phyloP scores from a whole-genome alignment of 2,797 vertebrate species.

The Sandelia bainsii region DNA sequence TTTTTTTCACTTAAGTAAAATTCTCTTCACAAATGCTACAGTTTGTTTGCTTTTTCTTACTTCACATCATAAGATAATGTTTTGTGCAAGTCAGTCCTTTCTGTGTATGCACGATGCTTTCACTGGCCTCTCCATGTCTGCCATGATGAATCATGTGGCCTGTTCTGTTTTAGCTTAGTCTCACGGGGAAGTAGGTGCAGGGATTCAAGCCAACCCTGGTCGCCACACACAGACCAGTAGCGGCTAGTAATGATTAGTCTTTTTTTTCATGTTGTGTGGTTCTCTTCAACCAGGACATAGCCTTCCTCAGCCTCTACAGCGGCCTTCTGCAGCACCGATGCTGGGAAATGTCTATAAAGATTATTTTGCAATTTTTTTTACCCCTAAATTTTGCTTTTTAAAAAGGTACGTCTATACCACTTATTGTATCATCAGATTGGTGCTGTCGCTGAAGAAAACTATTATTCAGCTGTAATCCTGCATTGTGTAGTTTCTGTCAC shows the following conservation, averaged over 20 bases:
- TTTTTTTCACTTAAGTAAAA: background rate
- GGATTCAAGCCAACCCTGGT: background rate
- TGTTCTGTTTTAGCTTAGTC: conserved; percentile 13
- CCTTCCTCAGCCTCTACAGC: background rate
- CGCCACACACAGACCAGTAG: conserved; percentile 7
- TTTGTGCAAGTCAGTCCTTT: background rate
- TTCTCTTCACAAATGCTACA: background rate
- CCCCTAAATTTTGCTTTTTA: background rate
- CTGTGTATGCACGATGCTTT: background rate
- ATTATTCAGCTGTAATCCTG: conserved; percentile 5
- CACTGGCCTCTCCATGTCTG: background rate
- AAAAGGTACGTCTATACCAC: background rate
- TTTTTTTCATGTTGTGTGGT: conserved; percentile 14
- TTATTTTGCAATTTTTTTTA: background rate
- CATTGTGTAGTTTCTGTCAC: background rate
- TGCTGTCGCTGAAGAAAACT: background rate
- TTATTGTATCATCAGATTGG: background rate
- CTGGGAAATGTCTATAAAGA: background rate
- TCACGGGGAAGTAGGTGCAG: conserved; percentile 3
- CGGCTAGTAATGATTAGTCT: conserved; percentile 6
- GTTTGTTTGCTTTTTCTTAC: background rate
- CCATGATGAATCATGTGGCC: background rate
- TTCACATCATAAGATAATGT: background rate
- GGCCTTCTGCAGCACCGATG: background rate
- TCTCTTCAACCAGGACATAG: conserved; percentile 35